Evolutionary conservation across 2,888 invertebrate genomes (phyloP).

Genomic region (Drosophila algonquin): DNA sequence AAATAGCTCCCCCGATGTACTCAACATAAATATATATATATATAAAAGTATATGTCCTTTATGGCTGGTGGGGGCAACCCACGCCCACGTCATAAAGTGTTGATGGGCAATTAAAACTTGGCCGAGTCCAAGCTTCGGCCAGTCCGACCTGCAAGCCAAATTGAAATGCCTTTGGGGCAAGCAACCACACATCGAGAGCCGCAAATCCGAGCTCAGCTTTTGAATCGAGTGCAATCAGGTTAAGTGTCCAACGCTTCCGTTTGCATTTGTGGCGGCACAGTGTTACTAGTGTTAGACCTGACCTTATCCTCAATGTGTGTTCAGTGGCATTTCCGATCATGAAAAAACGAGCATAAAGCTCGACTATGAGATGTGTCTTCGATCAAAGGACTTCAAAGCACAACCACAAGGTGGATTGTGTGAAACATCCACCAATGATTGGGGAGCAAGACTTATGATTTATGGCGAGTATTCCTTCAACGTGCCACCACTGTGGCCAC

Average conservation of each 20-base stretch:
- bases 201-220: constrained; percentile 64
- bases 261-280: constrained; percentile 37
- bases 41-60: constrained; percentile 19
- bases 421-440: background rate
- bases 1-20: constrained; percentile 28
- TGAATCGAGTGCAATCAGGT: constrained; percentile 64
- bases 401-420: background rate
- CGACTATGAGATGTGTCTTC: background rate
- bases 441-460: too few species aligned
- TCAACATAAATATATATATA: constrained; percentile 18
- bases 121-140: background rate
- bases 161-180: constrained; percentile 19
- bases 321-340: too few species aligned
- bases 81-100: constrained; percentile 37
- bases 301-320: too few species aligned
- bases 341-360: background rate
- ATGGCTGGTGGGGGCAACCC: constrained; percentile 2
- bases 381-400: background rate
- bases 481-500: constrained; percentile 11
- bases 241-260: constrained; percentile 67
- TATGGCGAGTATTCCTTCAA: too few species aligned
- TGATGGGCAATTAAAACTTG: constrained; percentile 56
- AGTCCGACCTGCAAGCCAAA: constrained; percentile 11
- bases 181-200: constrained; percentile 33
- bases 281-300: background rate